Conservation (phyloP, 2,797 vertebrate species). For the Labroides dimidiatus region DNA sequence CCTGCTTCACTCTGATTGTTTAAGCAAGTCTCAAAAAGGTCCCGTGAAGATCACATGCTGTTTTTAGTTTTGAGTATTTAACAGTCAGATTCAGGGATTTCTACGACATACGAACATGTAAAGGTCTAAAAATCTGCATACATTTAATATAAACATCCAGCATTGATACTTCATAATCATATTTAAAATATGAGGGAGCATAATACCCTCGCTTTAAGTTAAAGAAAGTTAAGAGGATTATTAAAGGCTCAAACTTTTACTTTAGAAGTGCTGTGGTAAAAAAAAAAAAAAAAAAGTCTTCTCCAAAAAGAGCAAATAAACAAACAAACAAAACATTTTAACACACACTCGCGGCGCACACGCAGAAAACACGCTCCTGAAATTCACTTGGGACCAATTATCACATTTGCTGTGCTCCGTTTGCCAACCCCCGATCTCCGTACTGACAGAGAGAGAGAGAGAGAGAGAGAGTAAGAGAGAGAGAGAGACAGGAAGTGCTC, state of each 20-base stretch:
- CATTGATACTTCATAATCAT: no score
- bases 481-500: constrained; percentile 21
- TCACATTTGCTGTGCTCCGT: constrained; percentile 68
- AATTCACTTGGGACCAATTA: constrained; percentile 79
- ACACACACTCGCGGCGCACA: constrained; percentile 10
- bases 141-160: no score
- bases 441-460: constrained; percentile 47
- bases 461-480: constrained; percentile 9
- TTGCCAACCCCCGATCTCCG: constrained; percentile 48
- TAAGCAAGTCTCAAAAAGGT: no score
- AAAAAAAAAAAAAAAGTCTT: constrained; percentile 4
- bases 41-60: no score
- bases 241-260: constrained; percentile 17
- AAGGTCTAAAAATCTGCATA: no score
- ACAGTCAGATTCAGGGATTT: no score
- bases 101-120: no score
- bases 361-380: constrained; percentile 28
- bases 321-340: constrained; percentile 48
- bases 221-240: neutral
- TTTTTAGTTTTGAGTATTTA: no score
- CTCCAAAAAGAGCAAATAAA: constrained; percentile 45
- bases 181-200: no score
- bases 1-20: no score
- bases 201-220: neutral
- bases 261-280: neutral